phyloP scores from a whole-genome alignment of 2,888 invertebrate genomes.

The Cheilosia grossa region DNA sequence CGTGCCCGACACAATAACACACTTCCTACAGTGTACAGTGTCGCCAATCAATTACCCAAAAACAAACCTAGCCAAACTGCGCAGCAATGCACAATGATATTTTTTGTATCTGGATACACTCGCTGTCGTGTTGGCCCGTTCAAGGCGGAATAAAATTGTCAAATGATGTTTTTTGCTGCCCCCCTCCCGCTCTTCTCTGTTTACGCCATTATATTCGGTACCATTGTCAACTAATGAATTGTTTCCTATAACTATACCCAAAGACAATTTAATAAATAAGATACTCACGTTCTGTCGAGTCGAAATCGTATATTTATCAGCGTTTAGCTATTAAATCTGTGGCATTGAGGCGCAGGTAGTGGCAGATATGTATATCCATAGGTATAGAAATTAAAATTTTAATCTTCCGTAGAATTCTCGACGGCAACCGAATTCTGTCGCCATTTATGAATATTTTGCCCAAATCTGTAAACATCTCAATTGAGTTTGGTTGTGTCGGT shows the following conservation, averaged over 20 bases:
- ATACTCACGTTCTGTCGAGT: conserved; percentile 52
- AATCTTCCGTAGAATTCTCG: conserved; percentile 15
- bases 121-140: conserved; percentile 23
- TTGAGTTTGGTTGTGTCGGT: no score
- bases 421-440: no score
- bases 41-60: conserved; percentile 63
- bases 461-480: neutral
- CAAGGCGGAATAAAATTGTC: conserved; percentile 72
- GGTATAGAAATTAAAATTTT: conserved; percentile 15
- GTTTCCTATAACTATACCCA: conserved; percentile 25
- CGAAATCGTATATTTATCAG: conserved; percentile 43
- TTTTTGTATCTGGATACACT: conserved; percentile 17
- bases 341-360: conserved; percentile 52
- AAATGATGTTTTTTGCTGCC: conserved; percentile 61
- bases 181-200: conserved; percentile 1
- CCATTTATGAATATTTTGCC: neutral
- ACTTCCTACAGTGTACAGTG: conserved; percentile 41
- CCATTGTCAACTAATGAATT: conserved; percentile 65
- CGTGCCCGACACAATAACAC: conserved; percentile 47
- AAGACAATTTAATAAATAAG: conserved; percentile 37
- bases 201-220: conserved; percentile 60
- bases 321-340: conserved; percentile 42
- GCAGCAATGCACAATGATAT: conserved; percentile 63
- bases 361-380: neutral
- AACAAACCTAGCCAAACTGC: conserved; percentile 58